Evolutionary conservation across 2,797 vertebrate species (phyloP).

Genomic region (Botia kubotai): DNA sequence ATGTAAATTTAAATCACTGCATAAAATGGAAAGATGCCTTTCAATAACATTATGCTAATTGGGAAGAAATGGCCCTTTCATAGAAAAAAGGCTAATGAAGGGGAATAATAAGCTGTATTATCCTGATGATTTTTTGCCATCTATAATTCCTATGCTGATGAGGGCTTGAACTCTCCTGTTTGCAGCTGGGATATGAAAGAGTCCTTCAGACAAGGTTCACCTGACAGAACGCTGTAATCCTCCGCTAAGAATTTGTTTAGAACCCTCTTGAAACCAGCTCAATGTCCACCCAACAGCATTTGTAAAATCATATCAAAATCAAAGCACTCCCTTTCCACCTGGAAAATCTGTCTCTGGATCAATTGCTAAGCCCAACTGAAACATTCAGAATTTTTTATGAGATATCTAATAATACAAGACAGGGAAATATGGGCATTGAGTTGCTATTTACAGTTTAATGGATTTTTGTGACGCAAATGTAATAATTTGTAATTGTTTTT

Average conservation of each 20-base stretch:
- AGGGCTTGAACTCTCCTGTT: constrained; percentile 27
- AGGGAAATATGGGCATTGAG: neutral
- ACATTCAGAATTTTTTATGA: neutral
- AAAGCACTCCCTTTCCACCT: constrained; percentile 61
- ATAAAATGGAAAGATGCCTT: constrained; percentile 38
- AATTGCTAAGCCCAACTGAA: neutral
- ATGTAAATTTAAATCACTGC: constrained; percentile 46
- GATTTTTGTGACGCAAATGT: neutral
- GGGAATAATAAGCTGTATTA: constrained; percentile 56
- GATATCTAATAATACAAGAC: neutral
- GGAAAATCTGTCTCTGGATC: neutral
- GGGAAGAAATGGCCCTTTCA: constrained; percentile 33
- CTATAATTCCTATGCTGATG: constrained; percentile 52
- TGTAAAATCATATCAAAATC: constrained; percentile 56
- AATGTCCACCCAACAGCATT: constrained; percentile 44
- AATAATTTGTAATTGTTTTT: too few species aligned
- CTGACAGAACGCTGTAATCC: constrained; percentile 60
- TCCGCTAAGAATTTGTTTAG: constrained; percentile 56
- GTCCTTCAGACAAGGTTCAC: constrained; percentile 46
- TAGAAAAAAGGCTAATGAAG: constrained; percentile 45
- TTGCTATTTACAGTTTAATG: neutral
- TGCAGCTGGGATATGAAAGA: constrained; percentile 48
- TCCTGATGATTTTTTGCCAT: constrained; percentile 41
- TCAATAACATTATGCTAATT: constrained; percentile 58
- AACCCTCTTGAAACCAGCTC: constrained; percentile 48